phyloP scores from a whole-genome alignment of 2,888 invertebrate species.

The Apodemia duryi region DNA sequence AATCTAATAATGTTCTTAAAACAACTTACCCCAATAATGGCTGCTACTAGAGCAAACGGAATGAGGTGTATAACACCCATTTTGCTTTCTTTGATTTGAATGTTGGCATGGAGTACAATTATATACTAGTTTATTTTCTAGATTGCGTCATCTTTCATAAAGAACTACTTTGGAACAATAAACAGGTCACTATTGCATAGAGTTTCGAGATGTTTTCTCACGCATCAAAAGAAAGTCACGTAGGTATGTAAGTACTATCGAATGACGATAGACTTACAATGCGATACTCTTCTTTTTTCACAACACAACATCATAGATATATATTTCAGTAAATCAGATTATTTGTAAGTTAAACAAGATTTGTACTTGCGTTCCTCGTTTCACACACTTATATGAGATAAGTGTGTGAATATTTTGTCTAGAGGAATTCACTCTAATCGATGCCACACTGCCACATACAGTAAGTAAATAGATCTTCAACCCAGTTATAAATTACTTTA shows the following conservation, averaged over 20 bases:
- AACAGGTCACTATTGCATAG: conserved; percentile 13
- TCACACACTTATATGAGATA: too few species aligned
- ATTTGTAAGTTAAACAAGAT: not conserved
- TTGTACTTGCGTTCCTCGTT: not conserved
- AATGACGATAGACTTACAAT: conserved; percentile 9
- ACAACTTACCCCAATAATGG: too few species aligned
- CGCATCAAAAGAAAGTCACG: conserved; percentile 8
- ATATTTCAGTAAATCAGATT: not conserved
- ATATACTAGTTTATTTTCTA: conserved; percentile 7
- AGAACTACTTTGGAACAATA: conserved; percentile 4
- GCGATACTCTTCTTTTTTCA: conserved; percentile 7
- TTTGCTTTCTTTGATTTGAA: too few species aligned
- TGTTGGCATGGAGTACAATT: not conserved
- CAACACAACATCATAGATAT: not conserved
- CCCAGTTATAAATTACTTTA: not conserved
- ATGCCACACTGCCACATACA: not conserved
- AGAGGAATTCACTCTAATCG: not conserved
- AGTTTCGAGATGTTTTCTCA: conserved; percentile 12
- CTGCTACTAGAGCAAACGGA: too few species aligned
- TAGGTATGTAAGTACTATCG: conserved; percentile 5
- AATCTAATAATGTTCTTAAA: too few species aligned
- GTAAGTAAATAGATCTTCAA: not conserved
- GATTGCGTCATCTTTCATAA: conserved; percentile 6
- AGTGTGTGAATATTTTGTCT: not conserved
- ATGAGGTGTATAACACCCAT: too few species aligned